Evolutionary conservation across 2,888 invertebrate genomes (phyloP), one percentile per base, ranked within the genome.

Genomic region (Cremastobaeus sp.): DNA sequence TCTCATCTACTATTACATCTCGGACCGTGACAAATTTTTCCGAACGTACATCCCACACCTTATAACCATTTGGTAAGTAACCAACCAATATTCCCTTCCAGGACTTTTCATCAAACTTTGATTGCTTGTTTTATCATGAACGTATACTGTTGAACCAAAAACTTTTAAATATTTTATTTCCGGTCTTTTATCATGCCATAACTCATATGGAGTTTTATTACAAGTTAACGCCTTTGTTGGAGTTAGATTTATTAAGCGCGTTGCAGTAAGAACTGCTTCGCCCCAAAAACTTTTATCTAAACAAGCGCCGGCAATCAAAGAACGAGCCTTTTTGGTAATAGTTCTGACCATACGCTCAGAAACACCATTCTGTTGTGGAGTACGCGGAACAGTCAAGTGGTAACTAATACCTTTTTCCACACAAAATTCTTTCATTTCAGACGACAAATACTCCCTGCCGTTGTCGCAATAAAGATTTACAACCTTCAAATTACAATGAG

Each of bases 101-200:
- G 48, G 84, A 85, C 70, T 83, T 85, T 35, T 79, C 72, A 71
- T 85, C 83, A 76, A 84, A 82, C 77, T 84, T 84, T 3, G 60
- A 59, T 66, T 80, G 78, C 72, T 72, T 17, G 69, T 77, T 82
- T 85, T 85, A 50, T 20, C 12, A 25, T 55, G 55, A 2, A 55
- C 12, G 32, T 30, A 41, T 8, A 18, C 55, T 0, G 41, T 41
- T 18, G 41, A 55, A 30, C 41, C 55, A 20, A 41, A 55, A 8
- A 55, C 41, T 15, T 18, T 76, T 81, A 79, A 77, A 82, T 82
- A n/a, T 82, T 72, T 71, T 79, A 85, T 21, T 77, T 81, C 15
- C 81, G 86, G 84, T 71, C 83, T 86, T 77, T 78, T 84, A 75
- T 59, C 74, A 77, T 84, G 79, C 84, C 85, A 86, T 75, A 84